Conservation (phyloP, 2,888 invertebrate species). For the Ennomos erosarius region DNA sequence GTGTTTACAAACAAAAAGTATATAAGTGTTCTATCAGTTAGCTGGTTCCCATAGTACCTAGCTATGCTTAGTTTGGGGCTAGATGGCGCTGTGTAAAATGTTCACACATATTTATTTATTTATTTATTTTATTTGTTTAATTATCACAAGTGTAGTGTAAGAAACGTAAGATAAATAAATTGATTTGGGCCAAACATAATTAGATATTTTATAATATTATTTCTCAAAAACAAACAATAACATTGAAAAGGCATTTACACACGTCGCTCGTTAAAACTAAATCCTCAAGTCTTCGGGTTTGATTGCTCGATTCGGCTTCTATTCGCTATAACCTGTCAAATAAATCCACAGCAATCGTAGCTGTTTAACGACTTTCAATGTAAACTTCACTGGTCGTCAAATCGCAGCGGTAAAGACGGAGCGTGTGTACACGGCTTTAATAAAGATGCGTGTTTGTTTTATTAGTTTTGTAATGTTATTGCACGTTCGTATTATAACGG, state of each 20-base stretch:
- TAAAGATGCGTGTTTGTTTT: conserved; percentile 43
- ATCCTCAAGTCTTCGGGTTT: conserved; percentile 51
- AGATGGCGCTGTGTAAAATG: no score
- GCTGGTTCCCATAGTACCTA: no score
- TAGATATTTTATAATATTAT: not conserved
- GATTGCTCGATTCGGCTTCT: conserved; percentile 57
- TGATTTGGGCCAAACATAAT: no score
- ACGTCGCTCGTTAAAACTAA: conserved; percentile 43
- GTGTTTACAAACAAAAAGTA: no score
- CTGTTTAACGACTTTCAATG: conserved; percentile 58
- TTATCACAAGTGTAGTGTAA: no score
- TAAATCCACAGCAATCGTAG: conserved; percentile 58
- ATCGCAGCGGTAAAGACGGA: conserved; percentile 51
- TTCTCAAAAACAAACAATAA: conserved; percentile 35
- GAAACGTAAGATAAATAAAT: no score
- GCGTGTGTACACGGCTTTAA: conserved; percentile 42
- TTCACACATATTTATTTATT: no score
- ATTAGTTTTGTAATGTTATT: conserved; percentile 40
- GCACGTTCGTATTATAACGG: conserved; percentile 15
- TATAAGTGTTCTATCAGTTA: no score
- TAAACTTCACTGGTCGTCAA: conserved; percentile 30
- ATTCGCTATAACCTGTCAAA: conserved; percentile 62
- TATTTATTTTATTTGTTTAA: no score
- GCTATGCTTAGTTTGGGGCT: no score
- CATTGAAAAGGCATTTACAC: conserved; percentile 31